Evolutionary conservation across 2,888 invertebrate species (phyloP), one percentile per base, ranked within the genome.

Genomic region (Neelides folsomi): DNA sequence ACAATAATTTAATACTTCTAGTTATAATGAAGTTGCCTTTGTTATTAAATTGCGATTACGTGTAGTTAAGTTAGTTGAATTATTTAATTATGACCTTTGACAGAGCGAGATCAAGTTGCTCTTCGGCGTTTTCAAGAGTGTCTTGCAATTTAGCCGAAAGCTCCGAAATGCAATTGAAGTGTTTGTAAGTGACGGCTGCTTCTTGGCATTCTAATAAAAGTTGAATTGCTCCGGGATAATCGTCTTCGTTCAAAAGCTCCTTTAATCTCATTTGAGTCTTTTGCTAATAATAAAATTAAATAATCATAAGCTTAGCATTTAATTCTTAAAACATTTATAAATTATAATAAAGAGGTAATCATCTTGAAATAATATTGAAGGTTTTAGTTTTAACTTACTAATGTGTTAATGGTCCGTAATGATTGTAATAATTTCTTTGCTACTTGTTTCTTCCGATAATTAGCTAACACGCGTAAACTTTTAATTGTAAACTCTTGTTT

Each of bases 111-210:
- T 95, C 94, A 40, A 95, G 69, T 65, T 89, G 87, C 60, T 90
- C 87, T 68, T 95, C 94, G 0, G 90, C 87, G 74, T 88, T 79
- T 55, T 86, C 84, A 50, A 94, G 71, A 0, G 89, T 92, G 68
- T 94, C 93, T 69, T 92, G 89, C 0, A 95, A 72, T 67, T 93
- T 84, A 12, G 82, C 79, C 12, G 82, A 81, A 36, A 95, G 72
- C 55, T 90, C 89, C 41, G 87, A 83, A 40, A 95, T 88, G 66
- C 94, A 93, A n/a, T 79, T 80, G 66, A 86, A 95, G 68, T 94
- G 87, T 65, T 81, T 82, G 67, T 88, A 88, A 39, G 80, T 82
- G 0, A 79, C 77, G 0, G 93, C 90, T 0, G 85, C 87, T 67
- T 81, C 83, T 67, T 86, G 85, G 66, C 92, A 92, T 69, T 86